Conservation (phyloP, 2,797 vertebrate genomes). For the Crax fasciolata region DNA sequence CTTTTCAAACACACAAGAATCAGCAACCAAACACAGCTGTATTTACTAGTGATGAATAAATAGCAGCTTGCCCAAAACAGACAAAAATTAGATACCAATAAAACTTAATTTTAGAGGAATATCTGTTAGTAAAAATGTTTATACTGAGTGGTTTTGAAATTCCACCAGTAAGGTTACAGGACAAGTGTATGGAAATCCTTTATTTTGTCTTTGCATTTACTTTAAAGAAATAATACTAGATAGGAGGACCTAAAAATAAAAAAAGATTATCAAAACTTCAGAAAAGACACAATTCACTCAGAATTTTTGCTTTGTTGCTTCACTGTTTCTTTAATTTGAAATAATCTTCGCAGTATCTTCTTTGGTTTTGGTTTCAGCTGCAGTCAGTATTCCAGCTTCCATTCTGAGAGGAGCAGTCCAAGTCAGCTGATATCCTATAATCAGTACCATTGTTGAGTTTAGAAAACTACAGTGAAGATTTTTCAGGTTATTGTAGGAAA, state of each 20-base stretch:
- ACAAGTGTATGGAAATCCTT: neutral
- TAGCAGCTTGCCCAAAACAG: constrained; percentile 26
- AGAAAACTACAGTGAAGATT: neutral
- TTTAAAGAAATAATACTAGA: neutral
- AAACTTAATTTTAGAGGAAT: constrained; percentile 11
- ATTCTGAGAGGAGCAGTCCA: neutral
- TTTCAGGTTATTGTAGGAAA: neutral
- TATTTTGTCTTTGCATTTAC: neutral
- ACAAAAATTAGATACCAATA: neutral
- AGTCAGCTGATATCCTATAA: neutral
- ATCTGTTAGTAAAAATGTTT: neutral
- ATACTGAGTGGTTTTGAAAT: neutral
- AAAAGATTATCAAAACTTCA: neutral
- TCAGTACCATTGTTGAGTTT: neutral
- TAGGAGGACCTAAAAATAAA: neutral
- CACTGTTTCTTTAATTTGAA: neutral
- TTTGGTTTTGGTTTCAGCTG: neutral
- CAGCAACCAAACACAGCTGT: constrained; percentile 32
- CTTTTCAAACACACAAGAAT: constrained; percentile 31
- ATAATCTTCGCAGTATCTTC: neutral
- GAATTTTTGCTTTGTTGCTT: neutral
- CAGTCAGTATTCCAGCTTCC: neutral
- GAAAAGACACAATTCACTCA: neutral
- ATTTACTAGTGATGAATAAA: constrained; percentile 35
- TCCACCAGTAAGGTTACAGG: neutral